Evolutionary conservation across 1,140 invertebrate genomes (phyloP), one percentile per base, ranked within the genome.

Genomic region (Laupala kohalensis): DNA sequence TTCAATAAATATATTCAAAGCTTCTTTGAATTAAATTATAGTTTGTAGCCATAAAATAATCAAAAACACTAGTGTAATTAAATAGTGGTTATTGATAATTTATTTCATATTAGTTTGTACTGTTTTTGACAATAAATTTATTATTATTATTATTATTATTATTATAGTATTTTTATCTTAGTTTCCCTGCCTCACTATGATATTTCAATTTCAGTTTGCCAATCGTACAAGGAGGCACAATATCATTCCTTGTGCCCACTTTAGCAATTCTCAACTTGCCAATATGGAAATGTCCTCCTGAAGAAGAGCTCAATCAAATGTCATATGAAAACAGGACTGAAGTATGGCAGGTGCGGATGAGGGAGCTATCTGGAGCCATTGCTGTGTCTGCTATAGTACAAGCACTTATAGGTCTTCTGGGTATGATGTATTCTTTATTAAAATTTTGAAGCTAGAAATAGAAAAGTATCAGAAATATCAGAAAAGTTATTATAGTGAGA

Each of bases 341-440:
- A 72, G 78, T 93, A 6, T 94, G 92, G 92, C 90, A 87, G 78
- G 81, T 83, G 13, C 81, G 92, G 69, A 93, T 94, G 91, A 84
- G 90, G 73, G 91, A 93, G 78, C 81, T 94, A 23, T 93, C 92
- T 0, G 92, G 92, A 0, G 92, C 92, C 3, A 93, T 95, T 53
- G 88, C 92, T n/a, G 86, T 92, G 0, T 89, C 92, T 0, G 88
- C 92, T 0, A 69, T 92, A 25, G 87, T 92, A 62, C 91, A 95
- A 82, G 83, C 94, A 12, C 77, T 92, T 19, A 82, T 93, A 67
- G 92, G 91, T 15, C 88, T 84, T 73, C 84, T 83, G 67, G 83
- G 84, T 85, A 78, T 75, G 71, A 73, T 81, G n/a, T n/a, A n/a
- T n/a, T n/a, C n/a, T n/a, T n/a, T n/a, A n/a, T n/a, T n/a, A n/a